Base-by-base conservation (phyloP, 2,888 invertebrate species). In the Syrista parreyssii region DNA sequence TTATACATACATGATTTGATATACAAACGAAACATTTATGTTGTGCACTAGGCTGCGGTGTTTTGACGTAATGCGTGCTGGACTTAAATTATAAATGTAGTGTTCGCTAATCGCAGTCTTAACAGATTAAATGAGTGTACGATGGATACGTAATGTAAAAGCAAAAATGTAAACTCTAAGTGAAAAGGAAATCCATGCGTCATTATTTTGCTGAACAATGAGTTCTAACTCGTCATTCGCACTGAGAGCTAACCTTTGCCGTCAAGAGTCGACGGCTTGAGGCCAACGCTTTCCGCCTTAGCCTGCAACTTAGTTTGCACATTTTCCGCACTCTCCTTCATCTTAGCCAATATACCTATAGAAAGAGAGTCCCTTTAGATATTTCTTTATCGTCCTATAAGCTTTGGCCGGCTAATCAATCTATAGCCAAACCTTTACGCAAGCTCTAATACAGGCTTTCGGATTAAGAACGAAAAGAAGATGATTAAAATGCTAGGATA, bases 311-410 rank as follows among this genome's bases (percentile, higher is more conserved):
- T 97, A 79, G 97, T 97, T 88, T 98, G 97, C 86, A 98, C 96
- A 83, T 95, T 97, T 92, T 98, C 98, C 0, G 98, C 98, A 75
- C 98, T 97, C 91, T 98, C 98, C 93, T 98, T 98, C 94, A 98
- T 97, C 92, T 98, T 98, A 78, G 98, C 97, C 87, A 99, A 93
- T 89, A 98, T 96, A 91, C 97, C 98, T 96, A 92, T 36, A 90
- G 90, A 86, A 90, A 90, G 82, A 82, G 75, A 84, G 74, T 78
- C 75, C 74, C 77, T 69, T 69, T 69, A 69, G 30, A 69, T 69
- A 30, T 69, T 4, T 30, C 15, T 40, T 40, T 40, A 40, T 40
- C 40, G 40, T 40, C 1, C 40, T 15, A 40, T 4, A 6, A 6
- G 6, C 15, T 40, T 40, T 40, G 15, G 40, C 40, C 40, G 15